phyloP scores from a whole-genome alignment of 30 jellyfish, hydroid and myxozoan species.

The Aurelia sp. region DNA sequence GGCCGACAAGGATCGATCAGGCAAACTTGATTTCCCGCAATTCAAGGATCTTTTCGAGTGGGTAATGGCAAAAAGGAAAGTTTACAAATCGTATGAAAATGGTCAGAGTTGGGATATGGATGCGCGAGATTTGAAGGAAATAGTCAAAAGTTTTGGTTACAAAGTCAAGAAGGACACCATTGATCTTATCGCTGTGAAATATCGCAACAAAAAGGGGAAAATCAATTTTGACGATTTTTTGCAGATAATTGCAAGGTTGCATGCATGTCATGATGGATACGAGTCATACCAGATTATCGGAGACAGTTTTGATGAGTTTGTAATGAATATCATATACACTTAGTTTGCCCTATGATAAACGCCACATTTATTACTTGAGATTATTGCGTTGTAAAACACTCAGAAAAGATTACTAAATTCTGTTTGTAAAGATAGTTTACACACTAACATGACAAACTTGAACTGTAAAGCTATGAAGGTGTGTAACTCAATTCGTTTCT shows the following conservation, averaged over 20 bases:
- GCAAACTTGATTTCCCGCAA: slow-evolving; percentile 46
- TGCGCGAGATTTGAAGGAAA: slow-evolving; percentile 41
- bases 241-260: slow-evolving; percentile 60
- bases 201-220: slow-evolving; percentile 36
- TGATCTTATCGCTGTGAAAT: slow-evolving; percentile 36
- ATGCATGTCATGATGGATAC: slow-evolving; percentile 38
- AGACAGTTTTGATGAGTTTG: slow-evolving; percentile 56
- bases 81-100: slow-evolving; percentile 18
- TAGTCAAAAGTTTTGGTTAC: slow-evolving; percentile 18
- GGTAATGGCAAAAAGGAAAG: slow-evolving; percentile 39
- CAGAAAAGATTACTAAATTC: no score
- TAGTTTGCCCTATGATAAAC: background rate
- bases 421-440: no score
- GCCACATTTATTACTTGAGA: background rate
- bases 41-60: slow-evolving; percentile 43
- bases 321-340: slow-evolving; percentile 45
- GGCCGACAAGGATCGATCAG: slow-evolving; percentile 73
- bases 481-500: no score
- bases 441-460: no score
- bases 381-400: background rate
- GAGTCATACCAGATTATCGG: slow-evolving; percentile 44
- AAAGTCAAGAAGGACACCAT: slow-evolving; percentile 20
- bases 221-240: slow-evolving; percentile 56
- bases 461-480: no score
- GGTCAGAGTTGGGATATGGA: slow-evolving; percentile 68